Percentiles rank a stretch among this genome's conserved stretches.
Conservation (phyloP, 2,888 invertebrate species). For the Caenorhabditis drosophilae region DNA sequence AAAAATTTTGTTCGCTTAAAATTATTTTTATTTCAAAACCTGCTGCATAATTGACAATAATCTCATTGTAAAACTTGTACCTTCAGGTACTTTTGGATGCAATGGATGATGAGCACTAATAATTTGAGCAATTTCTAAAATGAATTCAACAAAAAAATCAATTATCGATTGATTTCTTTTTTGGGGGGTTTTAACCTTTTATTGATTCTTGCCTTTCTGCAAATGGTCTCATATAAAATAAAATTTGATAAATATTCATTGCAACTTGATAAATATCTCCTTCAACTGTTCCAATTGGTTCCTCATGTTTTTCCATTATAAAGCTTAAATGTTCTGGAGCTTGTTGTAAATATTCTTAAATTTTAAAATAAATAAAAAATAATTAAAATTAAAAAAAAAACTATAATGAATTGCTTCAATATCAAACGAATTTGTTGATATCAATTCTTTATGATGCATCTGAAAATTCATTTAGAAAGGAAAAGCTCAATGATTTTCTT, state of each 20-base stretch:
- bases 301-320: conserved; percentile 30
- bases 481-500: neutral
- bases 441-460: conserved; percentile 36
- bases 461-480: conserved; percentile 1
- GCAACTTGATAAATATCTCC: conserved; percentile 51
- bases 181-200: too few relatives aligned
- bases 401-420: conserved; percentile 26
- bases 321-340: conserved; percentile 39
- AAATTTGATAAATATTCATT: conserved; percentile 52
- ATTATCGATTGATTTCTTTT: too few relatives aligned
- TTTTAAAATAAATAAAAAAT: neutral
- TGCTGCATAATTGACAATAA: conserved; percentile 46
- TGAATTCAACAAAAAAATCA: neutral
- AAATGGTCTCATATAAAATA: conserved; percentile 47
- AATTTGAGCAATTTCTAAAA: conserved; percentile 3
- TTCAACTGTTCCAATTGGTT: conserved; percentile 26
- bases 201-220: conserved; percentile 33
- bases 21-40: conserved; percentile 4
- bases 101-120: conserved; percentile 14
- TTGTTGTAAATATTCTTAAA: conserved; percentile 47
- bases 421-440: conserved; percentile 11
- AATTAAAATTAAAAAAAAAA: neutral
- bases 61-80: conserved; percentile 36
- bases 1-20: neutral
- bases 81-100: conserved; percentile 41